A percentile compares a stretch with the other conserved stretches of the same genome.
phyloP scores from a whole-genome alignment of 1,140 invertebrate species.

The Spodoptera frugiperda region DNA sequence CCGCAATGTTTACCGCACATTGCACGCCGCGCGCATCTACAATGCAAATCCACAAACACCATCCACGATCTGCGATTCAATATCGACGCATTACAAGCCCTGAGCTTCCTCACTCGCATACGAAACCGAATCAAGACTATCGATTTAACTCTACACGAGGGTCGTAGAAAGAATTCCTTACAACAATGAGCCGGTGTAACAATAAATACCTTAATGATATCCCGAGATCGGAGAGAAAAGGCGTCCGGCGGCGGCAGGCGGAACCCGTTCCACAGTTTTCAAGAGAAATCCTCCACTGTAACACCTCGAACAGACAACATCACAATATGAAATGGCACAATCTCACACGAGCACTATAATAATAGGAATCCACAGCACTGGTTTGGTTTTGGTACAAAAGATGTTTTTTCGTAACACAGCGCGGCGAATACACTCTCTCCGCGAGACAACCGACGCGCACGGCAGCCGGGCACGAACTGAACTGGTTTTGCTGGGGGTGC shows the following conservation, averaged over 20 bases:
- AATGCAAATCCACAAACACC: conserved; percentile 76
- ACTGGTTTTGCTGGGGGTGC: conserved; percentile 79
- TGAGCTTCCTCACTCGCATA: conserved; percentile 59
- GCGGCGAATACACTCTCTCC: conserved; percentile 56
- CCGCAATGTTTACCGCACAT: conserved; percentile 57
- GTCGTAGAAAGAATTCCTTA: conserved; percentile 81
- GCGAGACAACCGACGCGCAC: conserved; percentile 72
- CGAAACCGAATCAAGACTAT: conserved; percentile 72
- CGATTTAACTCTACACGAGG: conserved; percentile 79
- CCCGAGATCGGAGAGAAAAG: conserved; percentile 81
- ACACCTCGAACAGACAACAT: conserved; percentile 76
- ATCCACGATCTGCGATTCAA: conserved; percentile 70
- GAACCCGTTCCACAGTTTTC: conserved; percentile 76
- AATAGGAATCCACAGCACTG: conserved; percentile 78
- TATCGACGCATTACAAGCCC: conserved; percentile 67
- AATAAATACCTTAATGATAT: conserved; percentile 87
- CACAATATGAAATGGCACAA: conserved; percentile 78
- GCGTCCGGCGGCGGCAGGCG: conserved; percentile 78
- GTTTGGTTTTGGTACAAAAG: conserved; percentile 78
- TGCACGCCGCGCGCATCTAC: conserved; percentile 74
- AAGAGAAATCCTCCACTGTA: conserved; percentile 81
- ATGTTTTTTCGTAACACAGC: conserved; percentile 83
- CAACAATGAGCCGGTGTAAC: conserved; percentile 84
- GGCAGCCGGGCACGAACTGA: conserved; percentile 82
- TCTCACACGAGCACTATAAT: conserved; percentile 77